Conservation (phyloP, 53 echinoderm and acorn worm species). For the Astropecten irregularis region DNA sequence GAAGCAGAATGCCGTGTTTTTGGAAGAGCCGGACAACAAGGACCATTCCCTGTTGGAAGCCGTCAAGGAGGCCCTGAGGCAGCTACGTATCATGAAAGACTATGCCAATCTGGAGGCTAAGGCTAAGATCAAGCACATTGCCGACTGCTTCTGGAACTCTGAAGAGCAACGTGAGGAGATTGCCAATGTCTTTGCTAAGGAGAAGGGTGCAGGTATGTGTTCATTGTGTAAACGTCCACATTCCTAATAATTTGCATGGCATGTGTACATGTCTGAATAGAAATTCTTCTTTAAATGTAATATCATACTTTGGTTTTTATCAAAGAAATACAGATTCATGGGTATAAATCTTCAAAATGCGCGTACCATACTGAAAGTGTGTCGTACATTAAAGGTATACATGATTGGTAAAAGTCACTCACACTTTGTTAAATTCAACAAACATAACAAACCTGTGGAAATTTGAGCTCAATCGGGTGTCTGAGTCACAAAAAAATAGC, state of each 20-base stretch:
- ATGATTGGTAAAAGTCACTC: too few species aligned
- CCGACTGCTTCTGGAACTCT: slow-evolving; percentile 72
- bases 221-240: not conserved
- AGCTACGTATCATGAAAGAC: slow-evolving; percentile 45
- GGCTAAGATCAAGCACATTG: slow-evolving; percentile 60
- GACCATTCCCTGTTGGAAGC: slow-evolving; percentile 20
- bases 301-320: too few species aligned
- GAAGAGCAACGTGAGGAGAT: slow-evolving; percentile 53
- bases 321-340: too few species aligned
- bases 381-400: too few species aligned
- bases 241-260: not conserved
- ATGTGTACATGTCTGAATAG: too few species aligned
- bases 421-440: too few species aligned
- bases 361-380: too few species aligned
- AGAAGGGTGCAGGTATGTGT: slow-evolving; percentile 66
- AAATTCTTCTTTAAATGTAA: too few species aligned
- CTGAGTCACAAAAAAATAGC: too few species aligned
- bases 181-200: slow-evolving; percentile 62
- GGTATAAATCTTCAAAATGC: too few species aligned
- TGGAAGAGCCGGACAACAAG: slow-evolving; percentile 28
- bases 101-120: slow-evolving; percentile 57
- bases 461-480: too few species aligned
- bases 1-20: not conserved
- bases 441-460: too few species aligned
- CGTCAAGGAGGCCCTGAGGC: slow-evolving; percentile 22